Conservation (phyloP, 1,140 invertebrate genomes). For the Apis cerana region DNA sequence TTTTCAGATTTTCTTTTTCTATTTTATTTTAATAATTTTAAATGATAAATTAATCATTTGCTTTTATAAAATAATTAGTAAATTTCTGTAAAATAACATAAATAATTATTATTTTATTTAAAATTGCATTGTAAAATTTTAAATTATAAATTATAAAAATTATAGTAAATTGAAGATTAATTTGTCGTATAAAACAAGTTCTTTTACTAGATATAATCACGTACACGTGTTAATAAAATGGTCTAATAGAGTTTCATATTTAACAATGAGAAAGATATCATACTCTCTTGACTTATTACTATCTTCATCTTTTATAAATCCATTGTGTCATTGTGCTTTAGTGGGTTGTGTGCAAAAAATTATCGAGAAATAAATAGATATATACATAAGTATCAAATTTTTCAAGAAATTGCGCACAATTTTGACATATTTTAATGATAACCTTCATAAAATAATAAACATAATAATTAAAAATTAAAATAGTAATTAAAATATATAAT, state of each 20-base stretch:
- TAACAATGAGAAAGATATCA: not conserved
- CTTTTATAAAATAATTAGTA: not conserved
- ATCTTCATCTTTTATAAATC: constrained; percentile 8
- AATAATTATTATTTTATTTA: not conserved
- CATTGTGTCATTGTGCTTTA: not conserved
- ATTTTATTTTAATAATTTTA: not conserved
- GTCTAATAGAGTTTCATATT: not conserved
- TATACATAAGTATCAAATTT: not conserved
- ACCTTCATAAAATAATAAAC: not conserved
- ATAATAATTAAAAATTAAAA: too few species aligned
- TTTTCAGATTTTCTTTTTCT: not conserved
- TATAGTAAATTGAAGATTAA: not conserved
- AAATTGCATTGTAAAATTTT: not conserved
- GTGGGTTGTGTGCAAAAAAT: not conserved
- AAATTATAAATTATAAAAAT: not conserved
- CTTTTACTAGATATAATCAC: not conserved
- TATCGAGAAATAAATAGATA: not conserved
- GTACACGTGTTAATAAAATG: not conserved
- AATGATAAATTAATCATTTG: not conserved
- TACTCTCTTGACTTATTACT: not conserved
- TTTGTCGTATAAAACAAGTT: too few species aligned
- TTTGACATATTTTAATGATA: not conserved
- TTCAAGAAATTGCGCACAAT: not conserved
- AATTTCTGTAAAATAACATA: not conserved
- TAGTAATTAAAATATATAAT: not conserved